Evolutionary conservation across 2,797 vertebrate genomes (phyloP).

Genomic region (Eidolon dupreanum): DNA sequence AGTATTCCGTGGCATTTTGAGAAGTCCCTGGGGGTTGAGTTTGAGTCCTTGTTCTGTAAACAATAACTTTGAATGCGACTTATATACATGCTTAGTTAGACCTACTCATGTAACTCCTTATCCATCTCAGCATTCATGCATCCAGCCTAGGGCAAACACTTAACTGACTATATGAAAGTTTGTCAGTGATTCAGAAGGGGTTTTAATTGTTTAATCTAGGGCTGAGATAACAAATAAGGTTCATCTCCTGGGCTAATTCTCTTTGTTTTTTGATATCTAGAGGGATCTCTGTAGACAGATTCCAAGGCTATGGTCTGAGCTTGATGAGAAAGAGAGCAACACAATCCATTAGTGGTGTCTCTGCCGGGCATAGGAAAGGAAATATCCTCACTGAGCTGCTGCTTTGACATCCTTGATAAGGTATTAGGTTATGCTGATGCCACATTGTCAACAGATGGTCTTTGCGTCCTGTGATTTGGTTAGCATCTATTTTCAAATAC

Average conservation of each 20-base stretch:
- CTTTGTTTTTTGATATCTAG: neutral
- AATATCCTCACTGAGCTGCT: neutral
- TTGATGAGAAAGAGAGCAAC: neutral
- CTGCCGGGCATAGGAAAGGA: neutral
- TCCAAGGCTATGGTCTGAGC: neutral
- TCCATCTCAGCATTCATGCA: neutral
- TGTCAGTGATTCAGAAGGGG: neutral
- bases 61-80: neutral
- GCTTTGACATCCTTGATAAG: neutral
- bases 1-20: neutral
- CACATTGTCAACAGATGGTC: neutral
- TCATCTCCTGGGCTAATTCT: neutral
- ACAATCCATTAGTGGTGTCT: neutral
- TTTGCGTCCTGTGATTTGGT: neutral
- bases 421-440: neutral
- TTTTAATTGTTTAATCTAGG: conserved; percentile 6
- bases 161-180: neutral
- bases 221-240: neutral
- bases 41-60: neutral
- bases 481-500: neutral
- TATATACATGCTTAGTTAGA: neutral
- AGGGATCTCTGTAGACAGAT: neutral
- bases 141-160: neutral
- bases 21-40: neutral
- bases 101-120: neutral